Base-by-base conservation (phyloP, 2,113 vertebrate species). In the Melanerpes formicivorus region DNA sequence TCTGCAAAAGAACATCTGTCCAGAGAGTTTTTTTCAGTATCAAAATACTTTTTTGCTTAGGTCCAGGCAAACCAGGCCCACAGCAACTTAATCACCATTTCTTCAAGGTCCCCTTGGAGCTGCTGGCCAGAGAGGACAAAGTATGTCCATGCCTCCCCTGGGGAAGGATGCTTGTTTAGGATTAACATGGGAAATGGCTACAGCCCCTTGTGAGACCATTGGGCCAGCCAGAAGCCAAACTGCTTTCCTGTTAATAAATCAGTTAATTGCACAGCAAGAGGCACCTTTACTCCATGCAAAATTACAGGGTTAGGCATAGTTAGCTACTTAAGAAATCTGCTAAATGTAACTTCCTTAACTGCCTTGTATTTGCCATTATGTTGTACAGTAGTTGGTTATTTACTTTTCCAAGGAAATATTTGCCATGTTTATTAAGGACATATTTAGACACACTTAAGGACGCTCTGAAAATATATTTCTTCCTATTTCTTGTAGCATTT, bases 181-280 rank as follows among this genome's bases (percentile, higher is more conserved):
- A 87, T 81, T 69, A 83, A 79, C 88, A 50, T 2, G 1, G 79
- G 71, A 92, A 80, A 82, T 23, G 84, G 67, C 66, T 90, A 75
- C 50, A 76, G 77, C 60, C 81, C 80, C 60, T 80, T 30, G 21
- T 62, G 56, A 85, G 70, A 92, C 52, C 37, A 67, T 7, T 15
- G 14, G 50, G 21, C 88, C 89, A 96, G 81, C 52, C 56, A 94
- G 83, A 78, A 94, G 69, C 67, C 72, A 87, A 80, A 13, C 34
- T 40, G 90, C 85, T 88, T 94, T 64, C 84, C 85, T 75, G 67
- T 72, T 91, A 95, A 95, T 73, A 95, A 95, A 97, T 54, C 90
- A 91, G 90, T 87, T 95, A 97, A 95, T 65, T 87, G 70, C 95
- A 96, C 84, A 95, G 90, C 95, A 96, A 95, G 96, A 94, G 70